phyloP scores from a whole-genome alignment of 2,888 invertebrate genomes.

The Spicauda simplicius region DNA sequence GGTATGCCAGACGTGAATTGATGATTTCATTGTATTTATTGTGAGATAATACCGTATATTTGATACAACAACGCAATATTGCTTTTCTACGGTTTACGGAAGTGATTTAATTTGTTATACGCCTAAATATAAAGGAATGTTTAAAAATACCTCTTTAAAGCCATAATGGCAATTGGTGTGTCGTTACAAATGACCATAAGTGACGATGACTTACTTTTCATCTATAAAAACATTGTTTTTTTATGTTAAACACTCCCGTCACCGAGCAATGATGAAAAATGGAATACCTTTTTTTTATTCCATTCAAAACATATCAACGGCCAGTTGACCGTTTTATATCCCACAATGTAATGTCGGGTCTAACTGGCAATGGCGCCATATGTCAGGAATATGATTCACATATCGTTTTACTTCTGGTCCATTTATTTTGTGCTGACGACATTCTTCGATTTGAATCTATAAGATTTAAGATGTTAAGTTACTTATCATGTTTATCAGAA shows the following conservation, averaged over 20 bases:
- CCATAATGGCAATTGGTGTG: too few relatives aligned
- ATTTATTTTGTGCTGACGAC: conserved; percentile 18
- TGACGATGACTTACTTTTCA: too few relatives aligned
- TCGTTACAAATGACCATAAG: too few relatives aligned
- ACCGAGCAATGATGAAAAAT: neutral
- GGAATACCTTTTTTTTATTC: neutral
- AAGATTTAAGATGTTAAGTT: neutral
- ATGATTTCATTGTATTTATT: neutral
- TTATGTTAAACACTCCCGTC: too few relatives aligned
- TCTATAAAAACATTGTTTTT: too few relatives aligned
- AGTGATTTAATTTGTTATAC: too few relatives aligned
- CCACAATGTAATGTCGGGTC: conserved; percentile 56
- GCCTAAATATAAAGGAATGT: too few relatives aligned
- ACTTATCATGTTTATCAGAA: neutral
- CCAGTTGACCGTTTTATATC: conserved; percentile 50
- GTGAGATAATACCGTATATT: neutral
- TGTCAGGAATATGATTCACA: conserved; percentile 51
- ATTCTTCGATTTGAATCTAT: neutral
- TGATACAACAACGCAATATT: neutral
- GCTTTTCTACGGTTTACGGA: too few relatives aligned
- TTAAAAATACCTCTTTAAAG: too few relatives aligned
- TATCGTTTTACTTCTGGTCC: conserved; percentile 21
- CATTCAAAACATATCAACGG: conserved; percentile 7
- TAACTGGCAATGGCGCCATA: conserved; percentile 45
- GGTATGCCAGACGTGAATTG: neutral